These are phyloP conservation scores for Pristionchus maxplancki DNA, from an alignment of 2,888 invertebrate genomes.

Conservation along the genomic window DNA sequence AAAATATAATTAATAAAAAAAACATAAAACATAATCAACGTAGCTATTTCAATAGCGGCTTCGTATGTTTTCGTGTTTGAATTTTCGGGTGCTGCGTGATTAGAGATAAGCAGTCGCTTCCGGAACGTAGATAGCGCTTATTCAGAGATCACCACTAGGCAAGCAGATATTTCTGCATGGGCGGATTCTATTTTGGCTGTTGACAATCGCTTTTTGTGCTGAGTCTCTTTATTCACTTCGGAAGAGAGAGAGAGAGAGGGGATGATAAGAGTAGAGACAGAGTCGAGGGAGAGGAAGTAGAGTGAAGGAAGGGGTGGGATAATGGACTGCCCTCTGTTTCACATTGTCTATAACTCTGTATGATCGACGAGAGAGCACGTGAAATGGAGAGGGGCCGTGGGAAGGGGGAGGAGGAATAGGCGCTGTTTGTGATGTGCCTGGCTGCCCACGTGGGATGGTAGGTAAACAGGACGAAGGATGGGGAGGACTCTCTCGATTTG, in stretches of 20 bases:
- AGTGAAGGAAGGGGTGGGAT: too few relatives aligned
- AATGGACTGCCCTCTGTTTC: too few relatives aligned
- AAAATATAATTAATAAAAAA: too few relatives aligned
- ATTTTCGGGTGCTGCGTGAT: not conserved
- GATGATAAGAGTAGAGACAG: conserved; percentile 14
- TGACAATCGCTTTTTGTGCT: not conserved
- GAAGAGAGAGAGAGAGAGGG: not conserved
- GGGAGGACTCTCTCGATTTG: not conserved
- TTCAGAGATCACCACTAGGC: not conserved
- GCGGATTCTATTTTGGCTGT: not conserved
- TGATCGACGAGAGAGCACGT: too few relatives aligned
- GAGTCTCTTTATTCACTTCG: not conserved
- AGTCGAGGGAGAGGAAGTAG: not conserved
- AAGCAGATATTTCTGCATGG: not conserved
- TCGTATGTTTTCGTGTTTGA: not conserved
- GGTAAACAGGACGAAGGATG: not conserved
- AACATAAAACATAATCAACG: too few relatives aligned
- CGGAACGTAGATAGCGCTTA: not conserved
- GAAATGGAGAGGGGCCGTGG: not conserved
- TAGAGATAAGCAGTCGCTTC: not conserved
- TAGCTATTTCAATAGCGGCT: too few relatives aligned
- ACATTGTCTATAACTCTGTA: too few relatives aligned
- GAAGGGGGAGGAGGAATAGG: not conserved
- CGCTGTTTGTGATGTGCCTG: not conserved
- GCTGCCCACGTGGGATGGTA: not conserved